These are phyloP conservation scores for Microcebus griseorufus DNA, from an alignment of 2,113 vertebrate species.

Conservation along the genomic window DNA sequence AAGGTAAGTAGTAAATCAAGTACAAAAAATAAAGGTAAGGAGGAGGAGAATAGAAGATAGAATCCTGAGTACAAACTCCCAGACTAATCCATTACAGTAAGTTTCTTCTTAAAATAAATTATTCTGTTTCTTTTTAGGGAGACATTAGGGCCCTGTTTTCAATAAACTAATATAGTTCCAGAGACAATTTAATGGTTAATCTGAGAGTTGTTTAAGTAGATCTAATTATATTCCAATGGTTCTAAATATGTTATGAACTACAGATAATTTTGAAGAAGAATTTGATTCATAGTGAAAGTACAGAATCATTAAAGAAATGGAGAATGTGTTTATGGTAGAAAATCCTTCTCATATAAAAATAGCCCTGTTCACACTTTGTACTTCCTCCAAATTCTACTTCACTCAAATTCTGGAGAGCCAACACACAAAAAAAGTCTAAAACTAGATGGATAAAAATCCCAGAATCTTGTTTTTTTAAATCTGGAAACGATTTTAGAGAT, in stretches of 20 bases:
- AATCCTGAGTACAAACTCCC: not conserved
- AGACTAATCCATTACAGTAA: not conserved
- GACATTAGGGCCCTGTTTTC: not conserved
- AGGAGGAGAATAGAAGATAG: not conserved
- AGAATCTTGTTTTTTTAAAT: not conserved
- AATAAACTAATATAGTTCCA: constrained; percentile 26
- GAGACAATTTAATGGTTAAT: constrained; percentile 14
- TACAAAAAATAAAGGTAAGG: not conserved
- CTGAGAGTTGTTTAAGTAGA: not conserved
- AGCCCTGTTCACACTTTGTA: not conserved
- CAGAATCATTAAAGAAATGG: constrained; percentile 15
- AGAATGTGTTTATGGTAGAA: constrained; percentile 11
- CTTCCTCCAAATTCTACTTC: constrained; percentile 39
- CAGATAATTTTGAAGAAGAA: constrained; percentile 49
- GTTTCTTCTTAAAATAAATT: constrained; percentile 22
- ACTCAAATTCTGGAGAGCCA: constrained; percentile 19
- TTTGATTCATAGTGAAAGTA: constrained; percentile 8
- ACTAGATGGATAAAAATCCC: not conserved
- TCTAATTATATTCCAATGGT: constrained; percentile 36
- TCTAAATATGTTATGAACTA: constrained; percentile 21
- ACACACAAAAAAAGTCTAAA: not conserved
- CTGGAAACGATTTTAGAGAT: not conserved
- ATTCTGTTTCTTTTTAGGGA: constrained; percentile 32
- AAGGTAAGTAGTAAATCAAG: constrained; percentile 21
- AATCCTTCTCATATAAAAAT: constrained; percentile 33